A percentile compares a stretch with the other conserved stretches of the same genome.
phyloP scores from a whole-genome alignment of 2,113 vertebrate species.

The Gymnarchus niloticus region DNA sequence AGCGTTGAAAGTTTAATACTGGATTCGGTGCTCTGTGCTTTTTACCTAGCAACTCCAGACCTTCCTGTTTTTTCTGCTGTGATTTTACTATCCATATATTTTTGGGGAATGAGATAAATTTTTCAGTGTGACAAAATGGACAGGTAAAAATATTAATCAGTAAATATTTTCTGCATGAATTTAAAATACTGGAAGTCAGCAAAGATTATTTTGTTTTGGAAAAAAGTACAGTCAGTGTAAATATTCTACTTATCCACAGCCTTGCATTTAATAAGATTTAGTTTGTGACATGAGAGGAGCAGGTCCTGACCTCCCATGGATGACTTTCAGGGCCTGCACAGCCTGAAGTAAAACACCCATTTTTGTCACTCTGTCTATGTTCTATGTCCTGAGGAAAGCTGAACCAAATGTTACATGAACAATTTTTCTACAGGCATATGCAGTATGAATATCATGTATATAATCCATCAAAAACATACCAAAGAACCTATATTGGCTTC shows the following conservation, averaged over 20 bases:
- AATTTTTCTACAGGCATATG: neutral
- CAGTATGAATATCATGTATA: no score
- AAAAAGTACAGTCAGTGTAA: no score
- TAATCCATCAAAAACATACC: neutral
- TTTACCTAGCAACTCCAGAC: neutral
- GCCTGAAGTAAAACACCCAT: no score
- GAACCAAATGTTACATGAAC: neutral
- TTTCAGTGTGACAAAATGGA: neutral
- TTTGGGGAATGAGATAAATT: neutral
- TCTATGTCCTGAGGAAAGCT: neutral
- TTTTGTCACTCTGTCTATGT: neutral
- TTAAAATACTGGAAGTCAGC: neutral
- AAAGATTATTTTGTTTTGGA: no score
- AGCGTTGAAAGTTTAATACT: slow-evolving; percentile 28
- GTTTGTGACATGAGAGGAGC: neutral
- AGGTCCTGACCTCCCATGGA: neutral
- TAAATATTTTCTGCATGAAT: neutral
- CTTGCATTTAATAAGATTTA: no score
- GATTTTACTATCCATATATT: neutral
- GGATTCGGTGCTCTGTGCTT: neutral
- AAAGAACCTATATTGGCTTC: neutral
- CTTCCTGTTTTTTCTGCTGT: neutral
- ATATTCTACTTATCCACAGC: no score
- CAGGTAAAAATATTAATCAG: neutral
- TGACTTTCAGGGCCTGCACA: neutral